phyloP scores from a whole-genome alignment of 1,140 invertebrate genomes.

The Neodiprion virginianus region DNA sequence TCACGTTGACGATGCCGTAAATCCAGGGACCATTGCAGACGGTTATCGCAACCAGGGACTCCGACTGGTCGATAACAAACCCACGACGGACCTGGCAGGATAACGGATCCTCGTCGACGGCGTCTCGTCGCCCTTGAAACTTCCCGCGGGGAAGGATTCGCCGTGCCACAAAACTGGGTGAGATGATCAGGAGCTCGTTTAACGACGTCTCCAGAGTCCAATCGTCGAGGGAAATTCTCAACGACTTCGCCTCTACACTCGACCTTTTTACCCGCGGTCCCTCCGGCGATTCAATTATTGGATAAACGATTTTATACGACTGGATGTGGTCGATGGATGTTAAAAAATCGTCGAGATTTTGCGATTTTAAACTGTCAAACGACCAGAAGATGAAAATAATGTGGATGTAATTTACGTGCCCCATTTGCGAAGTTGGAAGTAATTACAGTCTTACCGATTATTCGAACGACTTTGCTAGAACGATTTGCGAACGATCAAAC shows the following conservation, averaged over 20 bases:
- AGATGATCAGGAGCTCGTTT: conserved; percentile 34
- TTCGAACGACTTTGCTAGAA: background rate
- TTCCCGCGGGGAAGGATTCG: conserved; percentile 18
- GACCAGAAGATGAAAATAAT: background rate
- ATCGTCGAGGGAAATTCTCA: conserved; percentile 33
- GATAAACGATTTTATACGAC: conserved; percentile 31
- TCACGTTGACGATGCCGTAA: conserved; percentile 53
- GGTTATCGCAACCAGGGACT: conserved; percentile 51
- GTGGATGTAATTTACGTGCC: background rate
- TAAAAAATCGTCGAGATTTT: background rate
- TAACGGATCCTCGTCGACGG: background rate
- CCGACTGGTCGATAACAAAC: conserved; percentile 28
- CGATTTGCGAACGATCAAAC: too few species aligned
- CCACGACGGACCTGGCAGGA: conserved; percentile 39
- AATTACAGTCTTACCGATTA: background rate
- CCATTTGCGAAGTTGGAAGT: background rate
- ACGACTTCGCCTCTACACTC: background rate
- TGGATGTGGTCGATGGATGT: background rate
- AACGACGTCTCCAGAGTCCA: conserved; percentile 41
- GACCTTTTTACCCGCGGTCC: conserved; percentile 26
- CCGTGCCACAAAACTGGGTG: conserved; percentile 25
- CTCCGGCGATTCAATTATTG: conserved; percentile 20
- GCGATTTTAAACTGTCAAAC: background rate
- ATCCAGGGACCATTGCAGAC: conserved; percentile 51
- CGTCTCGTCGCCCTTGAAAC: background rate